Conservation (phyloP, 2,113 vertebrate genomes). For the Bolborhynchus lineola region DNA sequence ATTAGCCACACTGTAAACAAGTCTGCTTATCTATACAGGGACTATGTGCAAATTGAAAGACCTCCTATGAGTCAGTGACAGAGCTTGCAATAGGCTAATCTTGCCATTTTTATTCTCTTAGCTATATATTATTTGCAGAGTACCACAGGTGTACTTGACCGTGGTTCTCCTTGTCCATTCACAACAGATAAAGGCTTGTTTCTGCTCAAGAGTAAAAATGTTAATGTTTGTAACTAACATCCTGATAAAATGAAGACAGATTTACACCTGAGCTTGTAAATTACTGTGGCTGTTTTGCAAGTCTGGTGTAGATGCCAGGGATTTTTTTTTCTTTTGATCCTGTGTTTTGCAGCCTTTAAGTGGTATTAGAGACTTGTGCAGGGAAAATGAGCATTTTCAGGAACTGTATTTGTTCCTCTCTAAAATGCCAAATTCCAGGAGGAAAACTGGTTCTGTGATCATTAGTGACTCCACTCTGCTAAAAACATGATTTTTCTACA, state of each 20-base stretch:
- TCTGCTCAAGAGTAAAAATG: not conserved
- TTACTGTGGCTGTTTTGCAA: not conserved
- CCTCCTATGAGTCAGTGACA: not conserved
- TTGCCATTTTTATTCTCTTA: not conserved
- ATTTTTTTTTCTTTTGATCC: not conserved
- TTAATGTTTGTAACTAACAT: not conserved
- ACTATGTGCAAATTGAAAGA: not conserved
- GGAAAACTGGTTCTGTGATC: not conserved
- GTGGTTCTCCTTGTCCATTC: not conserved
- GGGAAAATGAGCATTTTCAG: not conserved
- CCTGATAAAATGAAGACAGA: not conserved
- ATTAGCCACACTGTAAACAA: slow-evolving; percentile 20
- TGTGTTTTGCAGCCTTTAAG: not conserved
- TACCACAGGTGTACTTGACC: not conserved
- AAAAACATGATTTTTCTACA: not conserved
- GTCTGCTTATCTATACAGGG: not conserved
- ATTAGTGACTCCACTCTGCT: not conserved
- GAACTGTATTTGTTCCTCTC: not conserved
- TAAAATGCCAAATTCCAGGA: not conserved
- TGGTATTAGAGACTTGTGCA: not conserved
- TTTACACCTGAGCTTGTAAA: not conserved
- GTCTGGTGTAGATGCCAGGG: not conserved
- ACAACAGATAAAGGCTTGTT: not conserved
- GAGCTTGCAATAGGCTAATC: not conserved
- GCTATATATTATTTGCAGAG: not conserved